These are phyloP conservation scores for Myotis myotis DNA, from an alignment of 2,797 vertebrate species.

Conservation along the genomic window DNA sequence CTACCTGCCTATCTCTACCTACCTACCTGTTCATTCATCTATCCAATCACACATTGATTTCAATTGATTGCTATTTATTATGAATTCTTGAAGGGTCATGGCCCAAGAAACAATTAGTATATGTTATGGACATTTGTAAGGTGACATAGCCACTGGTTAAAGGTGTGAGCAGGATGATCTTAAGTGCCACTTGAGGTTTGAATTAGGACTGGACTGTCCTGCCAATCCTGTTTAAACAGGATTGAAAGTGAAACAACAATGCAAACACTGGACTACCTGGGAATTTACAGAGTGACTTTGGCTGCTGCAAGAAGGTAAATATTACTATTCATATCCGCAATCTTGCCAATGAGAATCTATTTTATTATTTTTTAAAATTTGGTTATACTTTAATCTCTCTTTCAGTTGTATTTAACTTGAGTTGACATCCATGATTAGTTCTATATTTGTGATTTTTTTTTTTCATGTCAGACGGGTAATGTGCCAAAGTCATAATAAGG, in stretches of 20 bases:
- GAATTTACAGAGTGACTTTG: neutral
- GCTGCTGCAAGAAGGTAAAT: neutral
- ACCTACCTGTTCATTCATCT: neutral
- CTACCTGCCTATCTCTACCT: neutral
- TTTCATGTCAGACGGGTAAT: neutral
- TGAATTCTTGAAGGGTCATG: neutral
- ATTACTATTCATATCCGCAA: neutral
- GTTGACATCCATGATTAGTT: neutral
- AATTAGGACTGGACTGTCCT: neutral
- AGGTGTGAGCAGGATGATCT: neutral
- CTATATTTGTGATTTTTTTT: slow-evolving; percentile 3
- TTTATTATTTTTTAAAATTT: slow-evolving; percentile 9
- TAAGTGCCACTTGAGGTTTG: neutral
- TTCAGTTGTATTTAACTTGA: slow-evolving; percentile 14
- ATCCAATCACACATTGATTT: neutral
- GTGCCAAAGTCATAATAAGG: too few relatives aligned
- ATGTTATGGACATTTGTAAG: neutral
- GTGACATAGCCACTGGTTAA: neutral
- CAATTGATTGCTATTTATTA: neutral
- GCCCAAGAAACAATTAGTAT: neutral
- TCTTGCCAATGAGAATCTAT: neutral
- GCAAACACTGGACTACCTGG: neutral
- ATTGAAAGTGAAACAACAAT: too few relatives aligned
- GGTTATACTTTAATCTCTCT: neutral
- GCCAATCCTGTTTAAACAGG: neutral